phyloP scores from a whole-genome alignment of 1,140 invertebrate species.

The Drosophila nigrodunni region DNA sequence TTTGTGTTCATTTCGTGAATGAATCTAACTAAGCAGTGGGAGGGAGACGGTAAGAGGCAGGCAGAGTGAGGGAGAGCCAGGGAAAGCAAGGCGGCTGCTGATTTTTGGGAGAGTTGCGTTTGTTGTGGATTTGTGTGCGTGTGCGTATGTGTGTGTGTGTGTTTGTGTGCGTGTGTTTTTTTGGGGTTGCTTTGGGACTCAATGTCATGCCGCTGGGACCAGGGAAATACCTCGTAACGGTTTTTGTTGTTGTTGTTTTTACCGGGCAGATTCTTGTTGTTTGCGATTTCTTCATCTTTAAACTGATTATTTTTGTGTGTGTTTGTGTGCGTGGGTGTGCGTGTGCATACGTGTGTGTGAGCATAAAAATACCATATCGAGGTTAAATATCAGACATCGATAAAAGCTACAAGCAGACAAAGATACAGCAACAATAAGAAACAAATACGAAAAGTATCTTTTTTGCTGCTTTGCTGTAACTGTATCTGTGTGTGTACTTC shows the following conservation, averaged over 20 bases:
- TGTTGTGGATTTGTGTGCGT: conserved; percentile 26
- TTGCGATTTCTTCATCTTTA: conserved; percentile 78
- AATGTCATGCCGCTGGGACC: conserved; percentile 84
- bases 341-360: conserved; percentile 38
- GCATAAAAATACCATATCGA: conserved; percentile 63
- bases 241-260: conserved; percentile 44
- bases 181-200: conserved; percentile 84
- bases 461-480: conserved; percentile 22
- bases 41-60: neutral
- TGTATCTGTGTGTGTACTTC: conserved; percentile 2
- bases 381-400: conserved; percentile 81
- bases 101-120: conserved; percentile 23
- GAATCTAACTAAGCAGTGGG: conserved; percentile 30
- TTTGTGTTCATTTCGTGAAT: conserved; percentile 54
- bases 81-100: conserved; percentile 13
- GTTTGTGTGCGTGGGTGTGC: neutral
- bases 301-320: conserved; percentile 75
- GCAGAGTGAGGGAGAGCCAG: conserved; percentile 12
- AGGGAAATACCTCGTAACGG: conserved; percentile 78
- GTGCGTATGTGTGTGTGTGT: conserved; percentile 3
- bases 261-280: conserved; percentile 45
- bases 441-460: conserved; percentile 62
- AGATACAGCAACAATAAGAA: conserved; percentile 42
- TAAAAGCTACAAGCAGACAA: conserved; percentile 67
- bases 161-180: conserved; percentile 20